These are phyloP conservation scores for Fopius arisanus DNA, from an alignment of 1,140 invertebrate species.

Conservation along the genomic window DNA sequence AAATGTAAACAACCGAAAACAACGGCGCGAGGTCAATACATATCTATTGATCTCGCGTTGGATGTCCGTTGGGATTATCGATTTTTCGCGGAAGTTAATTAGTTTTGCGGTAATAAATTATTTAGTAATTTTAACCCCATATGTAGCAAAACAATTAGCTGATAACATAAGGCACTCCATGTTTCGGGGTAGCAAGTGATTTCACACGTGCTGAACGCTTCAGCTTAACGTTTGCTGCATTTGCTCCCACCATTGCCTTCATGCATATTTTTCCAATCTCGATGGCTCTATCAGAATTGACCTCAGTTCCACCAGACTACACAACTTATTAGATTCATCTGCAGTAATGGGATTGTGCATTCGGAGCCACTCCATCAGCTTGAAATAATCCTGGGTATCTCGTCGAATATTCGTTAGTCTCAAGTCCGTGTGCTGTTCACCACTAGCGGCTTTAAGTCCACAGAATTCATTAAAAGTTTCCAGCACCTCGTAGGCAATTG, in stretches of 20 bases:
- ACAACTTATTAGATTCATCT: constrained; percentile 25
- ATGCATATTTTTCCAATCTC: constrained; percentile 46
- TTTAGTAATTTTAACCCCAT: too few relatives aligned
- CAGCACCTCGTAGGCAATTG: neutral
- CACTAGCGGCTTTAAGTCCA: neutral
- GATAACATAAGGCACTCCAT: too few relatives aligned
- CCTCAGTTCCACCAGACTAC: constrained; percentile 46
- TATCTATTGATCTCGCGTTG: too few relatives aligned
- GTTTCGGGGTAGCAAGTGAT: too few relatives aligned
- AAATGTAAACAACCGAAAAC: too few relatives aligned
- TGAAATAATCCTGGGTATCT: constrained; percentile 15
- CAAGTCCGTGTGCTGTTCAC: constrained; percentile 25
- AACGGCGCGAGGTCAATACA: too few relatives aligned
- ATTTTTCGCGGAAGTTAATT: too few relatives aligned
- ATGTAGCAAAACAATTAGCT: too few relatives aligned
- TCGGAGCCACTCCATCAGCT: constrained; percentile 4
- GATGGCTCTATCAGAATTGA: constrained; percentile 42
- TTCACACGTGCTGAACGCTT: neutral
- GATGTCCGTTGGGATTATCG: too few relatives aligned
- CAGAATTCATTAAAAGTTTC: constrained; percentile 14
- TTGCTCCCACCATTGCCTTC: constrained; percentile 42
- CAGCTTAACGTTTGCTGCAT: neutral
- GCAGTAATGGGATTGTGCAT: neutral
- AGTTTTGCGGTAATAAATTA: too few relatives aligned
- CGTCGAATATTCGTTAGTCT: neutral